These are phyloP conservation scores for Anguilla japonica DNA, from an alignment of 2,113 vertebrate genomes.

Conservation along the genomic window DNA sequence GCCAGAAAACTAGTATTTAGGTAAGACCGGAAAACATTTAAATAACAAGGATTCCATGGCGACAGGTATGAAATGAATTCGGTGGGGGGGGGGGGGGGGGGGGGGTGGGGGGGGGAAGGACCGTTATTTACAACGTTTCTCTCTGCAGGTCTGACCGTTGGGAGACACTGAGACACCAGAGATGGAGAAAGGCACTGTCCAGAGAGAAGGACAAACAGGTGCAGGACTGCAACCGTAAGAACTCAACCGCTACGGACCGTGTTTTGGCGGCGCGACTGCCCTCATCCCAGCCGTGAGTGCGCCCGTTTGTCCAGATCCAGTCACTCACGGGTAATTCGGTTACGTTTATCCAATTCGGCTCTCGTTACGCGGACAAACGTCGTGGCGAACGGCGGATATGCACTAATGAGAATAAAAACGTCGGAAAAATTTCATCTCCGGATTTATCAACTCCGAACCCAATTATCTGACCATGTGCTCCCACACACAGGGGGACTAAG, in stretches of 20 bases:
- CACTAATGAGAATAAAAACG: not conserved
- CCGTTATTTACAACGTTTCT: conserved; percentile 21
- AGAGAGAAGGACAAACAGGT: conserved; percentile 30
- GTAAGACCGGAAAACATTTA: conserved; percentile 16
- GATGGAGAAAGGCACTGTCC: conserved; percentile 40
- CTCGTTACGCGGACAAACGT: too few relatives aligned
- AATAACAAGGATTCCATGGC: conserved; percentile 19
- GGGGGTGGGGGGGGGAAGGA: not conserved
- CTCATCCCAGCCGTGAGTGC: conserved; percentile 31
- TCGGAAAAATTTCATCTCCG: not conserved
- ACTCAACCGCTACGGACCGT: conserved; percentile 52
- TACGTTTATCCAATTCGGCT: not conserved
- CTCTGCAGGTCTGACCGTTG: not conserved
- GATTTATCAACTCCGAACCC: not conserved
- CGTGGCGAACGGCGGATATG: not conserved
- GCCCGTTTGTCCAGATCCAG: not conserved
- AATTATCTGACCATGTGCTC: not conserved
- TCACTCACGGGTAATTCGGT: not conserved
- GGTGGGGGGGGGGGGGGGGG: not conserved
- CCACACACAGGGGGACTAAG: not conserved
- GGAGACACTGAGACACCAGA: conserved; percentile 6
- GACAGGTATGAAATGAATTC: not conserved
- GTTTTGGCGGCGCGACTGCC: conserved; percentile 38
- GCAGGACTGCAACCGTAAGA: conserved; percentile 56
- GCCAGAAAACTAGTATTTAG: not conserved